Evolutionary conservation across 2,888 invertebrate genomes (phyloP).

Genomic region (Conchocele bisecta): DNA sequence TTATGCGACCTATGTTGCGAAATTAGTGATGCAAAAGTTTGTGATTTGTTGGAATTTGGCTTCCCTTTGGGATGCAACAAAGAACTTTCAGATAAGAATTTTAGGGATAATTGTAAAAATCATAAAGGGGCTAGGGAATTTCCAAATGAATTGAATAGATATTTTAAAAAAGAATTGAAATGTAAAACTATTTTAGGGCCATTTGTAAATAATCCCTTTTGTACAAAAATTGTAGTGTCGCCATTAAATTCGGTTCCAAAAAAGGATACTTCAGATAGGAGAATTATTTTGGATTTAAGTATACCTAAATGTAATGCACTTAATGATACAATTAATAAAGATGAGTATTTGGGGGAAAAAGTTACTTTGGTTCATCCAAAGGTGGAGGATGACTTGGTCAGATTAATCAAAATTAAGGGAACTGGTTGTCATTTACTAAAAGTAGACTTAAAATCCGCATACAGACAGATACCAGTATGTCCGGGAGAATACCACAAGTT

Average conservation of each 20-base stretch:
- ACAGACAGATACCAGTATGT: neutral
- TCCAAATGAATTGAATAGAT: neutral
- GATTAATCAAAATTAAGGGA: neutral
- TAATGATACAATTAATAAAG: conserved; percentile 5
- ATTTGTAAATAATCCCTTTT: neutral
- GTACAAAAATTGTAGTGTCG: neutral
- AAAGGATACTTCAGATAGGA: neutral
- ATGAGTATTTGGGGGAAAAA: neutral
- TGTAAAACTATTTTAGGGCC: neutral
- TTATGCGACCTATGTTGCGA: neutral
- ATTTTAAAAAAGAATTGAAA: conserved; percentile 5
- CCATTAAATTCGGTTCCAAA: conserved; percentile 2
- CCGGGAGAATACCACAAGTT: neutral
- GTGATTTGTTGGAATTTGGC: conserved; percentile 11
- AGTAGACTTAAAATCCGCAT: neutral
- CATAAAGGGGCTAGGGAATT: neutral
- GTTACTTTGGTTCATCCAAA: neutral
- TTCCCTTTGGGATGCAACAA: neutral
- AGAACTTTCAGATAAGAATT: neutral
- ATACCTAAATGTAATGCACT: neutral
- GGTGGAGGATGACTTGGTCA: neutral
- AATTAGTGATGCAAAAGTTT: neutral
- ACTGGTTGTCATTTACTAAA: neutral
- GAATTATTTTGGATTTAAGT: conserved; percentile 1
- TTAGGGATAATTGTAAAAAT: neutral